These are phyloP conservation scores for Falco cherrug DNA, from an alignment of 2,797 vertebrate genomes.

Conservation along the genomic window DNA sequence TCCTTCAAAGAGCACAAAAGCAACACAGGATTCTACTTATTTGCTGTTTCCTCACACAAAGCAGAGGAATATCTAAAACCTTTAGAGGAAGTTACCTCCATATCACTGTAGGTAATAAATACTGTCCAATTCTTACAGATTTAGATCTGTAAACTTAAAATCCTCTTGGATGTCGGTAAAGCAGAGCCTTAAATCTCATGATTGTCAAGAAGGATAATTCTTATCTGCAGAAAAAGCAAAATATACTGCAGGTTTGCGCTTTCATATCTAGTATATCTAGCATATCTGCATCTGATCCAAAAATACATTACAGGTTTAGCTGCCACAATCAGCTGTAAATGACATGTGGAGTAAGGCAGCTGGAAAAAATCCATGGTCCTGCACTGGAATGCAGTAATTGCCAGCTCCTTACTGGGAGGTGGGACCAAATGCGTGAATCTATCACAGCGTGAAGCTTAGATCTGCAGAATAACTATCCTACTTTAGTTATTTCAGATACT, in stretches of 20 bases:
- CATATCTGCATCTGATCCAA: neutral
- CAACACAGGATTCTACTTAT: neutral
- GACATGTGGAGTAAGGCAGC: neutral
- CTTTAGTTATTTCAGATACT: neutral
- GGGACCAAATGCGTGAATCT: neutral
- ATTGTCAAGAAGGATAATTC: neutral
- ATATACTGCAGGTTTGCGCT: neutral
- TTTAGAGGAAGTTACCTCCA: neutral
- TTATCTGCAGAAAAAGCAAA: neutral
- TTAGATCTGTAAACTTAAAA: neutral
- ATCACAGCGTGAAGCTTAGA: neutral
- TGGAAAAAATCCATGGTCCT: neutral
- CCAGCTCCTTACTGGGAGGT: neutral
- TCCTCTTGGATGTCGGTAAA: neutral
- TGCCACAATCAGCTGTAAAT: neutral
- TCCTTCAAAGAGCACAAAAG: neutral
- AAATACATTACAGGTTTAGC: conserved; percentile 2
- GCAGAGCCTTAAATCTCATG: neutral
- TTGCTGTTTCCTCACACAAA: neutral
- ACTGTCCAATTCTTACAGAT: neutral
- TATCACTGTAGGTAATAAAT: neutral
- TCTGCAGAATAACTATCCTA: neutral
- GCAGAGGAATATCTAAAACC: neutral
- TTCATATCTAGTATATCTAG: neutral
- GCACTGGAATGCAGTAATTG: conserved; percentile 26